phyloP scores from a whole-genome alignment of 1,140 invertebrate species.

The Bombus sibiricus region DNA sequence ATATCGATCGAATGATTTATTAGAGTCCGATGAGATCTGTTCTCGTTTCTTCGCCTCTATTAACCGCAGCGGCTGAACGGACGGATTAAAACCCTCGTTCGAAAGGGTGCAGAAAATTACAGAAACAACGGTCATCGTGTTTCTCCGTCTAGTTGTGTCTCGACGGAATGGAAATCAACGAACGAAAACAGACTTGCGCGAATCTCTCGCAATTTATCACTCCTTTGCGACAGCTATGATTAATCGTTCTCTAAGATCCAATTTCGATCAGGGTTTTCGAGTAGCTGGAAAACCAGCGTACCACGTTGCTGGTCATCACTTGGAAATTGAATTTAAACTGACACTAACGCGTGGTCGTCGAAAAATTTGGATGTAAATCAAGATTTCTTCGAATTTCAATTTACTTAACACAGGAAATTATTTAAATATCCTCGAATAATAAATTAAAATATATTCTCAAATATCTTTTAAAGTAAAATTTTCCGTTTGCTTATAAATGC shows the following conservation, averaged over 20 bases:
- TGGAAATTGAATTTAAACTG: background rate
- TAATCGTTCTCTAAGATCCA: slow-evolving; percentile 28
- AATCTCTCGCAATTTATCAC: slow-evolving; percentile 22
- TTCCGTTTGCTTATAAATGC: background rate
- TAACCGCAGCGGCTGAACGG: background rate
- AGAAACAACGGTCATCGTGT: background rate
- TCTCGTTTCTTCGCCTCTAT: background rate
- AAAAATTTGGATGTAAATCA: background rate
- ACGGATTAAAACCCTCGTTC: background rate
- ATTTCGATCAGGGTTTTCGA: slow-evolving; percentile 6
- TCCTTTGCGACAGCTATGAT: slow-evolving; percentile 24
- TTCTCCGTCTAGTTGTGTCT: background rate
- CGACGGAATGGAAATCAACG: slow-evolving; percentile 3
- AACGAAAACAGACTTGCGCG: background rate
- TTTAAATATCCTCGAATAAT: no score
- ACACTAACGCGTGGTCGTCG: background rate
- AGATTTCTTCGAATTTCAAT: background rate
- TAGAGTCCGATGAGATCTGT: background rate
- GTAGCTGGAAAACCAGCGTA: background rate
- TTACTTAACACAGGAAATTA: no score
- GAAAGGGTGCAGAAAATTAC: background rate
- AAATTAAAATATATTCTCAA: no score
- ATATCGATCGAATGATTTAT: background rate
- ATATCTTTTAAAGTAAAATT: background rate
- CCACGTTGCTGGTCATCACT: background rate